Conservation (phyloP, 2,797 vertebrate genomes). For the Rhadinocentrus ornatus region DNA sequence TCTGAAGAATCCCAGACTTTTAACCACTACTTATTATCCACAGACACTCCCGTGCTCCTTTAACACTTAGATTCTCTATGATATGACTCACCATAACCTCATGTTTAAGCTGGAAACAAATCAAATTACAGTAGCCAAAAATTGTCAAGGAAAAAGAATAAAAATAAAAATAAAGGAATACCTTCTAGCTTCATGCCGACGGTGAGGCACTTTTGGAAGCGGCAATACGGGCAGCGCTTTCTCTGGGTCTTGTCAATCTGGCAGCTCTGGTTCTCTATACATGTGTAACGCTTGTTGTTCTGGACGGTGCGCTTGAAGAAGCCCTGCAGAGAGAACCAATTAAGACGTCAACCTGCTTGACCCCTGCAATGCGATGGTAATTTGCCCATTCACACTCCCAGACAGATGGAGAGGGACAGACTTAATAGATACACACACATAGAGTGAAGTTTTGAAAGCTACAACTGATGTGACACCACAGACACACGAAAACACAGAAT, state of each 20-base stretch:
- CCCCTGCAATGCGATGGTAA: constrained; percentile 80
- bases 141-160: constrained; percentile 6
- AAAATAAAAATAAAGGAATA: constrained; percentile 71
- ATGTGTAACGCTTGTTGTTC: constrained; percentile 99
- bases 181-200: constrained; percentile 99
- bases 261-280: constrained; percentile 99
- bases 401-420: constrained; percentile 69
- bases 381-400: constrained; percentile 79
- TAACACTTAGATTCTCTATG: constrained; percentile 1
- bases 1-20: constrained; percentile 32
- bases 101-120: constrained; percentile 7
- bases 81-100: not conserved
- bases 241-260: constrained; percentile 99
- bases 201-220: constrained; percentile 98
- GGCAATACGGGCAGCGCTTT: constrained; percentile 98
- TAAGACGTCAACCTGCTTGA: constrained; percentile 84
- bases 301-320: constrained; percentile 99
- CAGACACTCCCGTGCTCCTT: constrained; percentile 7
- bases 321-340: constrained; percentile 87
- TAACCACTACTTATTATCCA: constrained; percentile 9
- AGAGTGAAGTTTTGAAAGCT: constrained; percentile 45
- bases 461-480: constrained; percentile 16
- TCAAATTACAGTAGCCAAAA: constrained; percentile 15
- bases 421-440: constrained; percentile 58
- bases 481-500: constrained; percentile 10